Evolutionary conservation across 2,888 invertebrate genomes (phyloP).

Genomic region (Yponomeuta evonymella): DNA sequence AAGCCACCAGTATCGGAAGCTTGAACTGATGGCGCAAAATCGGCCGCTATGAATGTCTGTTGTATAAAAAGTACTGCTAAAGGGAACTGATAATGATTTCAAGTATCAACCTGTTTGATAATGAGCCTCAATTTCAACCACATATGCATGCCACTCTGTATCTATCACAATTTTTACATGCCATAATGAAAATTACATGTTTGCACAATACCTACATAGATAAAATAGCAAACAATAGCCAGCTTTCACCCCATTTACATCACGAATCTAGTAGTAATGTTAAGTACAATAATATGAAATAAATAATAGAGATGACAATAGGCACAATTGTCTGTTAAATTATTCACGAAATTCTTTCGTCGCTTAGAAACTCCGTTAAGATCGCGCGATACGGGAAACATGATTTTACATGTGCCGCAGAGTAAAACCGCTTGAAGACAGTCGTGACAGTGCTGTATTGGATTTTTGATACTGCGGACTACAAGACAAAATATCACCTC

Average conservation of each 20-base stretch:
- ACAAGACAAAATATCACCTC: too few species aligned
- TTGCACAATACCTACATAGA: not conserved
- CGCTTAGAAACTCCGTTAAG: conserved; percentile 60
- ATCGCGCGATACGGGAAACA: conserved; percentile 64
- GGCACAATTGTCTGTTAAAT: conserved; percentile 62
- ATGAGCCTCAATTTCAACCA: too few species aligned
- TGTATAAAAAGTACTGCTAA: too few species aligned
- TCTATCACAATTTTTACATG: too few species aligned
- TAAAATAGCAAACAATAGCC: not conserved
- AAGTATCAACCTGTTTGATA: too few species aligned
- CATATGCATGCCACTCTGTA: too few species aligned
- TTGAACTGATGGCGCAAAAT: too few species aligned
- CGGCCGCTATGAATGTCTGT: too few species aligned
- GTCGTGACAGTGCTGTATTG: conserved; percentile 50
- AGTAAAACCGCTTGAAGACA: conserved; percentile 57
- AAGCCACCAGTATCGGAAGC: too few species aligned
- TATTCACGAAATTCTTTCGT: conserved; percentile 68
- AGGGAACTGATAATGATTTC: too few species aligned
- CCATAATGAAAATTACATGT: not conserved
- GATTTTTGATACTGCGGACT: conserved; percentile 7
- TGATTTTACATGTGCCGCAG: conserved; percentile 55
- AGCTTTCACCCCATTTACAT: not conserved
- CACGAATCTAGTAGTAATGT: not conserved
- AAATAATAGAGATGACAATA: conserved; percentile 53
- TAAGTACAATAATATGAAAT: conserved; percentile 23